Conservation (phyloP, 2,797 vertebrate genomes). For the Lutjanus argentimaculatus region DNA sequence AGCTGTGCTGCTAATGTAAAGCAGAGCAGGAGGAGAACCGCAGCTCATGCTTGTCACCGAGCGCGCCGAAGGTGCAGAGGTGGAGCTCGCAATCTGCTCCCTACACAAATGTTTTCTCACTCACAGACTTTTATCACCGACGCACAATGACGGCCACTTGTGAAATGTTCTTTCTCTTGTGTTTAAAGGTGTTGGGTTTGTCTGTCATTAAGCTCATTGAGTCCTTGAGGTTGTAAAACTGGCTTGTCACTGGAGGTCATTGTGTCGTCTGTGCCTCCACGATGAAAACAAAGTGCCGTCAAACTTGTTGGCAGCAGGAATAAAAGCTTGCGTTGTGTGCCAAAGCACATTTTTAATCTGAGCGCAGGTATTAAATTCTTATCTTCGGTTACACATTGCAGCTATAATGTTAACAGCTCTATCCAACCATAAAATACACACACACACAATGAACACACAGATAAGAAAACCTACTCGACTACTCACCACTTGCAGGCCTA, state of each 20-base stretch:
- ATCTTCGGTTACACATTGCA: slow-evolving; percentile 71
- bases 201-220: slow-evolving; percentile 60
- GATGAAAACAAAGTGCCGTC: slow-evolving; percentile 59
- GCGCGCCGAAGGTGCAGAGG: slow-evolving; percentile 54
- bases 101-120: slow-evolving; percentile 72
- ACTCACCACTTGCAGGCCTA: slow-evolving; percentile 40
- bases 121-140: slow-evolving; percentile 52
- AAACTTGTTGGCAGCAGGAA: slow-evolving; percentile 59
- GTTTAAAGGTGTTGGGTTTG: slow-evolving; percentile 49
- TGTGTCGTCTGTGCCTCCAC: slow-evolving; percentile 49
- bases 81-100: slow-evolving; percentile 55
- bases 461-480: slow-evolving; percentile 61
- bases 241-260: slow-evolving; percentile 49
- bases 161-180: slow-evolving; percentile 67
- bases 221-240: slow-evolving; percentile 63
- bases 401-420: slow-evolving; percentile 68
- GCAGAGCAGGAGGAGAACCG: slow-evolving; percentile 61
- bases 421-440: slow-evolving; percentile 61
- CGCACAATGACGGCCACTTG: slow-evolving; percentile 67
- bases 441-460: slow-evolving; percentile 40
- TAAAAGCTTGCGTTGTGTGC: slow-evolving; percentile 52
- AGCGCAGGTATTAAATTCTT: slow-evolving; percentile 70
- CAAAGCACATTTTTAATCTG: slow-evolving; percentile 64
- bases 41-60: slow-evolving; percentile 39
- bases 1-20: slow-evolving; percentile 74